Percentiles rank a stretch among this genome's conserved stretches.
Conservation (phyloP, 2,888 invertebrate genomes). For the Chironomus tentans region DNA sequence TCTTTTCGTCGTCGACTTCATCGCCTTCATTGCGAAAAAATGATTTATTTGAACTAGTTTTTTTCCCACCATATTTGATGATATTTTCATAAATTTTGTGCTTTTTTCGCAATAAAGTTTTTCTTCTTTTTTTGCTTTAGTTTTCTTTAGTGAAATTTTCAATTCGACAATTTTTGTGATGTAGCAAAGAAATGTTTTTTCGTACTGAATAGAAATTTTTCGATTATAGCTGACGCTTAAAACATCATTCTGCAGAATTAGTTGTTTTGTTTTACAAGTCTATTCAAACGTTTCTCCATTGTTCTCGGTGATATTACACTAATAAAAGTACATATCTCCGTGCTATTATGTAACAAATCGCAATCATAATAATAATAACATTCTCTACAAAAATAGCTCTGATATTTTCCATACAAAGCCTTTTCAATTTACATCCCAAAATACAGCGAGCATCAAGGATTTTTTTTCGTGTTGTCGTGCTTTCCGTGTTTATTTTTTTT, state of each 20-base stretch:
- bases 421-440: background rate
- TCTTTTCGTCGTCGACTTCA: background rate
- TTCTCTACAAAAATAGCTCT: background rate
- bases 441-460: background rate
- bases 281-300: background rate
- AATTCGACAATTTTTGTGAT: too few relatives aligned
- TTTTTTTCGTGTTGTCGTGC: background rate
- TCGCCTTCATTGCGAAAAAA: background rate
- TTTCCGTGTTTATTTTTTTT: background rate
- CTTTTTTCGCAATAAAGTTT: too few relatives aligned
- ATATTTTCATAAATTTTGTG: background rate
- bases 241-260: background rate
- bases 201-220: background rate
- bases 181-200: too few relatives aligned
- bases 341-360: background rate
- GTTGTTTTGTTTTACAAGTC: background rate
- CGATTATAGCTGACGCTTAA: background rate
- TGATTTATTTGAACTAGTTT: background rate
- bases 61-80: background rate
- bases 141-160: too few relatives aligned
- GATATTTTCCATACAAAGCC: background rate
- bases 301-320: background rate
- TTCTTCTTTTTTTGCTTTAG: too few relatives aligned
- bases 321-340: background rate
- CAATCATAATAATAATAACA: background rate